Base-by-base conservation (phyloP, 2,797 vertebrate species). In the Pseudochromis fuscus region DNA sequence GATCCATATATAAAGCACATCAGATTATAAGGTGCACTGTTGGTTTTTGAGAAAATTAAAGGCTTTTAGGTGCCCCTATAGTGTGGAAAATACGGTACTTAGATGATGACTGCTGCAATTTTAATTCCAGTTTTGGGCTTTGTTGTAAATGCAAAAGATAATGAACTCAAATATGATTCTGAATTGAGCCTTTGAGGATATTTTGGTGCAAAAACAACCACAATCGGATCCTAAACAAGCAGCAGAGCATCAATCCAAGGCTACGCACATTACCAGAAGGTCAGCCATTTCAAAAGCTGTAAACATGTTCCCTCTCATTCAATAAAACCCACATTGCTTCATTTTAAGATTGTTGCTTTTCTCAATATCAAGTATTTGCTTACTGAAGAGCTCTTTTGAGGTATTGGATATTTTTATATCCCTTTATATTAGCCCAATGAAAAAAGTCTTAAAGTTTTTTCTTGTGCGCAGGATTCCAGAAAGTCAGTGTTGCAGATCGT, bases 381-480 rank as follows among this genome's bases (percentile, higher is more conserved):
- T 79, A 77, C 72, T 67, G 57, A 88, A 82, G 46, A 75, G 66
- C 83, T 84, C 67, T 82, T 82, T 71, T 85, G 60, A 68, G 72
- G 53, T 82, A 89, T 89, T 88, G 78, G 75, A 68, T 86, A 72
- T 83, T 87, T 88, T 89, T 84, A 87, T 77, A 60, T 77, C 50
- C 30, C 23, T 66, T 90, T 88, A 87, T 92, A 85, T 79, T 79
- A 81, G 79, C 69, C 79, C 79, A 80, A 73, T 90, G 73, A 89
- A 89, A 79, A 73, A 79, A 72, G 58, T 77, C 59, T 65, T 75
- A 52, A 79, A 63, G 21, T 72, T 77, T 77, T 86, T 85, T 33
- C 76, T 73, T 72, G 69, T 45, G 11, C 46, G 12, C 60, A 59
- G 59, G 69, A 83, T 88, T 90, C 77, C 70, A 74, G 67, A 84